Percentiles rank a stretch among this genome's conserved stretches.
Evolutionary conservation across 2,888 invertebrate species (phyloP).

Genomic region (Drosophila nigricruria): DNA sequence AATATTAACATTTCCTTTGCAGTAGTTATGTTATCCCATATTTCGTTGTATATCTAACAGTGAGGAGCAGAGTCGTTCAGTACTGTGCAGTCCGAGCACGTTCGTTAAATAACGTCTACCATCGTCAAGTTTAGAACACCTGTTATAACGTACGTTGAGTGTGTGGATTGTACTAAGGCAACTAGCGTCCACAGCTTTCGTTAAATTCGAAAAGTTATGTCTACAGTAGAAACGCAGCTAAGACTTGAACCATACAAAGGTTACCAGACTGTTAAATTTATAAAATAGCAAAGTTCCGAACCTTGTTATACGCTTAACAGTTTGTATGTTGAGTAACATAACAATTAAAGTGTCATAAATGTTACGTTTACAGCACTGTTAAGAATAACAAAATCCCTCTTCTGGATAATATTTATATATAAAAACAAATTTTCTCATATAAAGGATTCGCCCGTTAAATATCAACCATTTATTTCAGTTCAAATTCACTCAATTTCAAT

Average conservation of each 20-base stretch:
- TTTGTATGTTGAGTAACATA: neutral
- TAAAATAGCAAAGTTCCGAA: neutral
- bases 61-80: neutral
- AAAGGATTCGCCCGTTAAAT: neutral
- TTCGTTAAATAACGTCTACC: neutral
- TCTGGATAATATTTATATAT: neutral
- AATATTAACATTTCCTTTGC: neutral
- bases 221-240: neutral
- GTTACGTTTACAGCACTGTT: neutral
- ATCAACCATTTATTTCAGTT: neutral
- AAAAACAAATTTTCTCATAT: neutral
- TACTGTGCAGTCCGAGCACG: neutral
- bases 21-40: neutral
- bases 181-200: neutral
- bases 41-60: neutral
- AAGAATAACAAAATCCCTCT: neutral
- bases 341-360: fast-evolving
- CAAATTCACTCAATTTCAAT: too few species aligned
- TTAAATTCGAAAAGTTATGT: neutral
- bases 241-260: neutral
- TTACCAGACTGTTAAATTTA: neutral
- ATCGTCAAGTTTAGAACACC: conserved; percentile 22
- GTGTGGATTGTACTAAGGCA: neutral
- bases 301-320: neutral
- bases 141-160: neutral